A percentile compares a stretch with the other conserved stretches of the same genome.
Conservation (phyloP, 2,797 vertebrate species). For the Aythya fuligula region DNA sequence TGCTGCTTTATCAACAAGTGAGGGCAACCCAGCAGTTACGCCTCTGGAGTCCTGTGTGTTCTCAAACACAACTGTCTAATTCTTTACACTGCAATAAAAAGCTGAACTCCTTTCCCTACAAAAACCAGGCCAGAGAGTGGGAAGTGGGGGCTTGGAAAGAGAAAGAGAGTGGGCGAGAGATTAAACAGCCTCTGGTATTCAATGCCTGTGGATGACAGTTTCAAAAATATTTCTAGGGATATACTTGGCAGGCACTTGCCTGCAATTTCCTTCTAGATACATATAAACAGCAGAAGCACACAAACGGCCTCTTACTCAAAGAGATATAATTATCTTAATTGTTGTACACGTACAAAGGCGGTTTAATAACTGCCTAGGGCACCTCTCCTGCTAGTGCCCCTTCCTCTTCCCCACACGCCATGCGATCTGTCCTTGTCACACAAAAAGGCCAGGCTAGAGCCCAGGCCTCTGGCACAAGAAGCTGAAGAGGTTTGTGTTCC, state of each 20-base stretch:
- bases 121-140: constrained; percentile 26
- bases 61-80: not conserved
- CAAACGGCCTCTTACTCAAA: not conserved
- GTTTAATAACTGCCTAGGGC: not conserved
- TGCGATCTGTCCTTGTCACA: not conserved
- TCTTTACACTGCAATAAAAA: not conserved
- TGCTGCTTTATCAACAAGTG: not conserved
- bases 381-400: not conserved
- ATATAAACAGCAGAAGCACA: constrained; percentile 23
- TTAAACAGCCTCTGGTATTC: constrained; percentile 41
- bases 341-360: not conserved
- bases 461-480: not conserved
- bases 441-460: not conserved
- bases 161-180: constrained; percentile 28
- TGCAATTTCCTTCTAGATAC: constrained; percentile 30
- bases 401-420: not conserved
- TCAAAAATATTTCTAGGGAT: constrained; percentile 50
- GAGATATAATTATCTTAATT: constrained; percentile 15
- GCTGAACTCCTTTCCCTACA: not conserved
- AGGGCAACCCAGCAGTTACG: not conserved
- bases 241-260: constrained; percentile 44
- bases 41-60: not conserved
- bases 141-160: not conserved
- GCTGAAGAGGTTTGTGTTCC: not conserved
- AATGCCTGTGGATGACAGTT: constrained; percentile 37